phyloP scores from a whole-genome alignment of 2,113 vertebrate genomes.

The Pycnonotus jocosus region DNA sequence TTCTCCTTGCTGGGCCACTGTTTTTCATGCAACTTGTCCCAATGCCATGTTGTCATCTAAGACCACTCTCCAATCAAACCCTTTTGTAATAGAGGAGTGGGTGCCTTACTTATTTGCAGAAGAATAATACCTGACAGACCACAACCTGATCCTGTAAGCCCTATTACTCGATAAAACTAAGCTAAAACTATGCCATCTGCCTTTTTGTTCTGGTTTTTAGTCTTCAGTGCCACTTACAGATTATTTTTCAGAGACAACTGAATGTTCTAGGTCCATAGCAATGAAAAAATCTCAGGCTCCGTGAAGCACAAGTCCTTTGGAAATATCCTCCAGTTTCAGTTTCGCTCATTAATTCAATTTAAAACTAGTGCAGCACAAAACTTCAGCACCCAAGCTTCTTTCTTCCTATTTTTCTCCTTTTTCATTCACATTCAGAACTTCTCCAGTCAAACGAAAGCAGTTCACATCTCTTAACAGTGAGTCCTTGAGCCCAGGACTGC shows the following conservation, averaged over 20 bases:
- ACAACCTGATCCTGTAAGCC: background rate
- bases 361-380: background rate
- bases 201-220: background rate
- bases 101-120: background rate
- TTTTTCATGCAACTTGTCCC: background rate
- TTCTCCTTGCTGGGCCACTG: background rate
- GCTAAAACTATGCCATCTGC: background rate
- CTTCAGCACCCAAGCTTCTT: background rate
- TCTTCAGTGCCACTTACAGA: background rate
- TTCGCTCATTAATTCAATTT: background rate
- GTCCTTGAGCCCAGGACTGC: background rate
- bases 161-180: background rate
- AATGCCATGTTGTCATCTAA: background rate
- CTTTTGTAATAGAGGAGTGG: background rate
- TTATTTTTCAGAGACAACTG: background rate
- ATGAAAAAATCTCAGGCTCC: background rate
- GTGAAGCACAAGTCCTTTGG: background rate
- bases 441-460: background rate
- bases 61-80: background rate
- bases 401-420: background rate
- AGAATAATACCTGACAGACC: background rate
- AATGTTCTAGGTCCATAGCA: background rate
- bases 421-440: background rate
- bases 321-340: background rate
- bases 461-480: accelerated